phyloP scores from a whole-genome alignment of 2,113 vertebrate species.

The human region GRCh38 chr1:95370501-95371000 shows the following conservation, averaged over 20 bases:
- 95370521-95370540: not conserved
- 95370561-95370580: too few species aligned
- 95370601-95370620: not conserved
- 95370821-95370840: not conserved
- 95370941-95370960: not conserved
- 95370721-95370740: not conserved
- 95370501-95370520: not conserved
- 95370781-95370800: not conserved
- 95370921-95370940: not conserved
- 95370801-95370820: not conserved
- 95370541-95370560: not conserved
- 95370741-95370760: not conserved
- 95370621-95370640: not conserved
- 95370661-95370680: not conserved
- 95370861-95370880: not conserved
- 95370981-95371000: constrained; percentile 57
- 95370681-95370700: not conserved
- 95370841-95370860: not conserved
- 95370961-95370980: constrained; percentile 45
- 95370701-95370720: not conserved
- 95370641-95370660: not conserved
- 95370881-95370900: not conserved
- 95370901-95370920: not conserved
- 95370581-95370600: not conserved
- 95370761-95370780: not conserved